Evolutionary conservation across 2,797 vertebrate species (phyloP).

Genomic region (Distichodus sexfasciatus): DNA sequence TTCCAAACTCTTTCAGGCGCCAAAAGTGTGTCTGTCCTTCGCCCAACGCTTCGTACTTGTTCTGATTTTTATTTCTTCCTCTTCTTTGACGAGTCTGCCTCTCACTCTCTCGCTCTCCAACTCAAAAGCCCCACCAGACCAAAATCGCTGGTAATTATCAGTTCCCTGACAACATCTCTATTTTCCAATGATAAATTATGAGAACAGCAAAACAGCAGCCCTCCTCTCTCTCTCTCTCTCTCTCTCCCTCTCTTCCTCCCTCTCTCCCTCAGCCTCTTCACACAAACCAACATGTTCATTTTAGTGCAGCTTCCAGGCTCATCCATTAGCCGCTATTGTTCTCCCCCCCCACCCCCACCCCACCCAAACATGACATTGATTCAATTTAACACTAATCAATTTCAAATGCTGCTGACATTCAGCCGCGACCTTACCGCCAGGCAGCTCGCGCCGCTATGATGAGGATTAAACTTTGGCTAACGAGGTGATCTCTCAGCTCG

Average conservation of each 20-base stretch:
- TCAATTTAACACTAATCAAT: slow-evolving; percentile 99
- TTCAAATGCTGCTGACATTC: slow-evolving; percentile 99
- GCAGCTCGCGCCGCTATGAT: slow-evolving; percentile 96
- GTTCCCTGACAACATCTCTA: slow-evolving; percentile 39
- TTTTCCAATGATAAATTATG: slow-evolving; percentile 37
- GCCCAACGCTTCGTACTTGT: background rate
- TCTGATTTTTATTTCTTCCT: background rate
- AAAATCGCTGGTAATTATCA: slow-evolving; percentile 13
- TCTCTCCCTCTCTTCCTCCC: background rate
- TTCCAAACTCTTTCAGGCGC: too few species aligned
- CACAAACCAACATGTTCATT: slow-evolving; percentile 87
- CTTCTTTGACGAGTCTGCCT: background rate
- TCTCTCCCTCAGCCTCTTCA: background rate
- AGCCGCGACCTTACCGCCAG: slow-evolving; percentile 99
- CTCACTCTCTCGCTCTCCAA: background rate
- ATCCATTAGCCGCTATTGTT: slow-evolving; percentile 99
- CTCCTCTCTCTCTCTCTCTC: background rate
- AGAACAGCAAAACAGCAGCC: slow-evolving; percentile 8
- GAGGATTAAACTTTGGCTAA: slow-evolving; percentile 99
- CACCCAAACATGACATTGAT: slow-evolving; percentile 99
- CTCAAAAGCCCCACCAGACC: background rate
- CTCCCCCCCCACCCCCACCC: too few species aligned
- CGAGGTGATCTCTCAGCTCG: slow-evolving; percentile 97
- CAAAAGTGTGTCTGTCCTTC: background rate
- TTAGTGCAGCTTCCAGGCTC: slow-evolving; percentile 77